These are phyloP conservation scores for Basileuterus tristriatus DNA, from an alignment of 2,797 vertebrate genomes.

Conservation along the genomic window DNA sequence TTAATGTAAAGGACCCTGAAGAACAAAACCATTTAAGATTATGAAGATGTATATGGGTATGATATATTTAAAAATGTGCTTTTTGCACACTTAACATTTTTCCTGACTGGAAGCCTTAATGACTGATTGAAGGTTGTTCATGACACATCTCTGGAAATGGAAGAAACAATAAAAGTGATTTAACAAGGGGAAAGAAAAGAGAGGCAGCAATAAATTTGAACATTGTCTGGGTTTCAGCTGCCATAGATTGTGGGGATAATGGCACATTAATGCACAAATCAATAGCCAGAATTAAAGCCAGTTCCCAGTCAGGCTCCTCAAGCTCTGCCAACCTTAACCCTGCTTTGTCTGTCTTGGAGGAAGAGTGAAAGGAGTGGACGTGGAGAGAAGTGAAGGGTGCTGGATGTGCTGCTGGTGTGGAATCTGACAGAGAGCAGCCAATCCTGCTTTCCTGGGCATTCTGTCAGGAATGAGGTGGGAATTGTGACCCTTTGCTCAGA, in stretches of 20 bases:
- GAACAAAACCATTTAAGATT: not conserved
- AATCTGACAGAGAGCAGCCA: accelerated
- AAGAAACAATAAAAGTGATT: conserved; percentile 19
- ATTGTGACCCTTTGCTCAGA: not conserved
- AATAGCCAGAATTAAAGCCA: not conserved
- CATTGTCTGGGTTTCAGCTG: not conserved
- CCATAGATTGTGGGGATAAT: not conserved
- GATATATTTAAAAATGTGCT: not conserved
- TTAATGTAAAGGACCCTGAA: not conserved
- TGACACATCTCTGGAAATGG: not conserved
- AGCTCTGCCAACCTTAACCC: not conserved
- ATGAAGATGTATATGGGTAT: not conserved
- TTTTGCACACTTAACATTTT: conserved; percentile 18
- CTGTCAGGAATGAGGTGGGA: not conserved
- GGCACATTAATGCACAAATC: conserved; percentile 55
- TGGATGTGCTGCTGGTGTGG: not conserved
- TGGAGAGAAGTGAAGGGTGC: not conserved
- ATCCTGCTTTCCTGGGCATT: not conserved
- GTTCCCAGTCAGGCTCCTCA: not conserved
- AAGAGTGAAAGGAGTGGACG: not conserved
- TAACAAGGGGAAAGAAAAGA: not conserved
- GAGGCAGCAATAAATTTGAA: not conserved
- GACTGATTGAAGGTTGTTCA: not conserved
- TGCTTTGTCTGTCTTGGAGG: accelerated
- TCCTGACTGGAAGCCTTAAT: not conserved